Base-by-base conservation (phyloP, 2,888 invertebrate genomes). In the Diadegma fenestrale region DNA sequence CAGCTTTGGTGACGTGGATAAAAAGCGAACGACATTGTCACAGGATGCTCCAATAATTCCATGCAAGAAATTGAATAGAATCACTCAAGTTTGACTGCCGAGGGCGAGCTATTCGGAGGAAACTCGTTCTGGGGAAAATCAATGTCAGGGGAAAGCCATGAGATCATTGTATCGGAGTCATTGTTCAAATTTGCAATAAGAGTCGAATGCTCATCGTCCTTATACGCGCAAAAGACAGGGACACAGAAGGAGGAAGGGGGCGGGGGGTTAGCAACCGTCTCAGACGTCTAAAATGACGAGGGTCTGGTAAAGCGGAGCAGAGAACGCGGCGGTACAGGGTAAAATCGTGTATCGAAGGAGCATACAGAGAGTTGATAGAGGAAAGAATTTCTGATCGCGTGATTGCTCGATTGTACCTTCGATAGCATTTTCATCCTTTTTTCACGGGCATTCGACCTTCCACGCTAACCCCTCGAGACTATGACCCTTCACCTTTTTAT, bases 381-480 rank as follows among this genome's bases (percentile, higher is more conserved):
- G 78, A 71, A 22, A 76, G 80, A 87, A 90, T 90, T 89, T 90
- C 89, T 92, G 91, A 92, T 93, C 92, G 92, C 90, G 90, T 91
- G 92, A 93, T 93, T 93, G 93, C 92, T 93, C 93, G 92, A 93
- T 92, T 92, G 92, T 92, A 90, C 90, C 90, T 87, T 84, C 75
- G 82, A 66, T 41, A 58, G 43, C 58, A 54, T 76, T 82, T 77
- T 82, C 61, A 48, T 72, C 66, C 85, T 83, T 87, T 84, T 84
- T 48, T 82, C 84, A 85, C 84, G 83, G 85, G 86, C 86, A 86
- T 86, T 84, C 83, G 84, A 77, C 77, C 80, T 78, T 66, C 71
- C 37, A 64, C 41, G 30, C 80, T 14, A 33, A 58, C 22, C 86
- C 77, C 84, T 84, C 71, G 85, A 82, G 85, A 82, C 82, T 64